Base-by-base conservation (phyloP, 2,797 vertebrate genomes). In the Chanos chanos region DNA sequence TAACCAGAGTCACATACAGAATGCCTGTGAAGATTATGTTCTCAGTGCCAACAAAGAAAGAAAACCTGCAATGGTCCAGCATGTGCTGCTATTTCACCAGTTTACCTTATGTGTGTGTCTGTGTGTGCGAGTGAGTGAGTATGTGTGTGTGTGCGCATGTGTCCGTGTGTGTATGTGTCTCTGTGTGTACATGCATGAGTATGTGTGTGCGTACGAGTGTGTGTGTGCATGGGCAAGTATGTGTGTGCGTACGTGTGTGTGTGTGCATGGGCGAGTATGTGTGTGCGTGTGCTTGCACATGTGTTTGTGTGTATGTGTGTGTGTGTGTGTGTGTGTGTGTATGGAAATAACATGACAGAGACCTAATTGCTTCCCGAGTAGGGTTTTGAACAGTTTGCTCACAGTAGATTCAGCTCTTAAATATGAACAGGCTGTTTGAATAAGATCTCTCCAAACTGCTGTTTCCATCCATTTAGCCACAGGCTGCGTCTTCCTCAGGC, bases 361-460 rank as follows among this genome's bases (percentile, higher is more conserved):
- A 72, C 50, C 55, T 33, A 37, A 39, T 59, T 72, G 48, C 47
- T 50, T 59, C 52, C 54, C 33, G 41, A 2, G 13, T 34, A 37
- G 44, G 16, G 53, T 52, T 24, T 56, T 37, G 45, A 21, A 41
- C 57, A 37, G 4, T 40, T 55, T 47, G 45, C 44, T 49, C 53
- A 7, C 25, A 56, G 61, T 21, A 30, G 41, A 39, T 40, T n/a
- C 50, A 44, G 53, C 39, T 68, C 41, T 54, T 34, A 37, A 47
- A 54, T 18, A 36, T 28, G n/a, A 64, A 21, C 22, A 33, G 34
- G 28, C 34, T 50, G 27, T 68, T 72, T 64, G 55, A 61, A 64
- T 61, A 56, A 16, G 5, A 24, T n/a, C 39, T 40, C 5, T 7
- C 25, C 50, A 64, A 64, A 72, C 64, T 64, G 54, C 43, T 16